A percentile compares a stretch with the other conserved stretches of the same genome.
Conservation (phyloP, 2,888 invertebrate species). For the Euphydryas editha region DNA sequence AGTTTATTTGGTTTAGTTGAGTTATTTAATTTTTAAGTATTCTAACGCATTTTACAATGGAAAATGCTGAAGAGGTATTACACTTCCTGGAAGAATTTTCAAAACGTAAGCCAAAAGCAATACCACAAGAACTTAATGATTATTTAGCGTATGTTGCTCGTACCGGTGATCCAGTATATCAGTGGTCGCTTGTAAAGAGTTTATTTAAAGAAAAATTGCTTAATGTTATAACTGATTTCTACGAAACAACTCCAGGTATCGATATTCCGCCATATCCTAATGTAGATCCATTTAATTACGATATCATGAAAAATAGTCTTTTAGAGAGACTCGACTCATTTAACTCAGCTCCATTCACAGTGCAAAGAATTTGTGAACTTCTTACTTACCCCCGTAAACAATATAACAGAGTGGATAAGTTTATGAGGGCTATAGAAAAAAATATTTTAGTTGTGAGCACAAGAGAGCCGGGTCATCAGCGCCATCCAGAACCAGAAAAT, state of each 20-base stretch:
- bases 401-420: slow-evolving; percentile 98
- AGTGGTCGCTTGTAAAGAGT: slow-evolving; percentile 94
- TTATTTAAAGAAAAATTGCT: slow-evolving; percentile 94
- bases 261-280: slow-evolving; percentile 95
- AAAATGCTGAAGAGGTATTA: slow-evolving; percentile 93
- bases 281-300: slow-evolving; percentile 95
- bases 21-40: neutral
- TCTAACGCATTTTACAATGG: slow-evolving; percentile 79
- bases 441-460: slow-evolving; percentile 94
- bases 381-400: slow-evolving; percentile 95
- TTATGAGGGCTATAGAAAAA: slow-evolving; percentile 98
- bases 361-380: slow-evolving; percentile 97
- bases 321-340: slow-evolving; percentile 92
- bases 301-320: slow-evolving; percentile 92
- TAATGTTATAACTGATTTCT: slow-evolving; percentile 93
- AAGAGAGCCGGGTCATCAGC: slow-evolving; percentile 86
- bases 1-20: neutral
- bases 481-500: slow-evolving; percentile 85
- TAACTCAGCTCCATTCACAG: slow-evolving; percentile 96
- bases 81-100: slow-evolving; percentile 93
- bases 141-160: slow-evolving; percentile 95
- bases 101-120: slow-evolving; percentile 89
- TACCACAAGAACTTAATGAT: slow-evolving; percentile 94
- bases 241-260: slow-evolving; percentile 89
- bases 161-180: slow-evolving; percentile 96